Percentiles rank a stretch among this genome's conserved stretches.
Conservation (phyloP, 2,113 vertebrate genomes). For the Corythornis cristatus region DNA sequence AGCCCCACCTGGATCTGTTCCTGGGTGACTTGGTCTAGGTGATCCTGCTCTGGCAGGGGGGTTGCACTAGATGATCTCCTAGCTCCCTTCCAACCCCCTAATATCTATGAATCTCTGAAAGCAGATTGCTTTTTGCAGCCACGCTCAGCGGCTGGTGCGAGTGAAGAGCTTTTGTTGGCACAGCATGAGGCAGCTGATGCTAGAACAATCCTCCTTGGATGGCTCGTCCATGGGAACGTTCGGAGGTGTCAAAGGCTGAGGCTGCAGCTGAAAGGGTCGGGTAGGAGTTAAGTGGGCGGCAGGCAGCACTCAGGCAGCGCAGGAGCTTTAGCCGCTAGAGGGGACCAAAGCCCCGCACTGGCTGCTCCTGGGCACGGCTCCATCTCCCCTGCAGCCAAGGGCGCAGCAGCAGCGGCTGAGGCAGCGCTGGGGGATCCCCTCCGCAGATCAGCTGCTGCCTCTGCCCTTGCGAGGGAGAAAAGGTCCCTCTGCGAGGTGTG, state of each 20-base stretch:
- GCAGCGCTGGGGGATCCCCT: background rate
- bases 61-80: no score
- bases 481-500: no score
- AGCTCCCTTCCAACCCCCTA: no score
- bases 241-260: rapidly evolving
- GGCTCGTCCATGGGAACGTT: rapidly evolving
- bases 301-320: background rate
- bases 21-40: no score
- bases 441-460: background rate
- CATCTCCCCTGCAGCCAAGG: background rate
- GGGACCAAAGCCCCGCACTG: background rate
- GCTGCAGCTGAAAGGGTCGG: rapidly evolving
- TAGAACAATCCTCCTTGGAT: rapidly evolving
- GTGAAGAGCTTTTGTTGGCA: background rate
- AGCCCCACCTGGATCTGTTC: no score
- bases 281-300: background rate
- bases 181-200: rapidly evolving
- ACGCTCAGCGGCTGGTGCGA: rapidly evolving
- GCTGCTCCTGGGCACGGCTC: background rate
- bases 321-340: background rate
- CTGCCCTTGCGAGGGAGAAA: rapidly evolving
- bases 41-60: no score
- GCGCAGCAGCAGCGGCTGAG: background rate
- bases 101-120: background rate
- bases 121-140: background rate